Conservation (phyloP, 1,140 invertebrate species). For the Spodoptera litura region DNA sequence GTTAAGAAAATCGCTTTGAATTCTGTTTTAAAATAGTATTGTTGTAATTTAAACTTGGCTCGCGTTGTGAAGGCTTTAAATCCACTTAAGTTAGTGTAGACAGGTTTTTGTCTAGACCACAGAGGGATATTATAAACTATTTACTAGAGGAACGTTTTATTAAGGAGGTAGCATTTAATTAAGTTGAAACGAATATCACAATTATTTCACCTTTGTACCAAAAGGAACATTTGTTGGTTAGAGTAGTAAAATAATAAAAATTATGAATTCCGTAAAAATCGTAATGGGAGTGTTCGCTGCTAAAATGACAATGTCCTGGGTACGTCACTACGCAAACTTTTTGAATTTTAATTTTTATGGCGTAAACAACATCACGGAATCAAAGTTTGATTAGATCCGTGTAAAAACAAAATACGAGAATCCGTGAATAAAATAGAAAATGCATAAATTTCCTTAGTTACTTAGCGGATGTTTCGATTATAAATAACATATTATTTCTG, state of each 20-base stretch:
- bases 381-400: too few relatives aligned
- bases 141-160: neutral
- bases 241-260: neutral
- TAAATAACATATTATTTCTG: too few relatives aligned
- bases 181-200: slow-evolving; percentile 17
- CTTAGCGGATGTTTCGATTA: too few relatives aligned
- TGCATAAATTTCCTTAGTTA: too few relatives aligned
- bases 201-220: neutral
- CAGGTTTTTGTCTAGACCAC: slow-evolving; percentile 12
- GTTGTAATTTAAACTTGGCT: slow-evolving; percentile 27
- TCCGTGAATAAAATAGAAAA: too few relatives aligned
- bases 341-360: too few relatives aligned
- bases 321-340: too few relatives aligned
- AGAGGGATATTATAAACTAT: slow-evolving; percentile 26
- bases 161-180: neutral
- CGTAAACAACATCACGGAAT: too few relatives aligned
- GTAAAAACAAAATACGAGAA: too few relatives aligned
- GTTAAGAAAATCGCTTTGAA: slow-evolving; percentile 3
- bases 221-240: neutral
- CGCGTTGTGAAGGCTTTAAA: slow-evolving; percentile 31
- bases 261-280: too few relatives aligned
- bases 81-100: slow-evolving; percentile 16
- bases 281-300: too few relatives aligned
- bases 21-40: slow-evolving; percentile 11
- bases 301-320: too few relatives aligned